Conservation (phyloP, 92 coral and sea anemone genomes). For the Montipora capitata region DNA sequence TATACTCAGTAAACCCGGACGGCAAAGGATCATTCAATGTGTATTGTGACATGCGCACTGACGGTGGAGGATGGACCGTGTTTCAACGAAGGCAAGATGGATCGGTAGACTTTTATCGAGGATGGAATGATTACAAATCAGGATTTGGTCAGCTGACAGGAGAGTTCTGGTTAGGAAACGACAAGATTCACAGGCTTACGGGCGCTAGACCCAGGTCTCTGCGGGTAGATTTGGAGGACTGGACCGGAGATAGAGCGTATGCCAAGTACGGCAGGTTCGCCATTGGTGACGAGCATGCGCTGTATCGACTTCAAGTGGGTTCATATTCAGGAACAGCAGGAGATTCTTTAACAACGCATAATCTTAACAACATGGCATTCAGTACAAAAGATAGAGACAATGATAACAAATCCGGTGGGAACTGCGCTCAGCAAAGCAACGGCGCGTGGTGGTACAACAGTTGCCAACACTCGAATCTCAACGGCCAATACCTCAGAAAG, state of each 20-base stretch:
- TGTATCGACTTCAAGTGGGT: slow-evolving; percentile 67
- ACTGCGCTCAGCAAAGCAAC: slow-evolving; percentile 42
- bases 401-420: background rate
- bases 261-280: slow-evolving; percentile 69
- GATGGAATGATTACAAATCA: slow-evolving; percentile 62
- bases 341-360: slow-evolving; percentile 48
- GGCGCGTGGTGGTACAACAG: slow-evolving; percentile 81
- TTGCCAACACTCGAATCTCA: slow-evolving; percentile 61
- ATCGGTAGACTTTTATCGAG: slow-evolving; percentile 63
- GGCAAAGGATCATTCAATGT: slow-evolving; percentile 63
- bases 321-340: slow-evolving; percentile 81
- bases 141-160: slow-evolving; percentile 72
- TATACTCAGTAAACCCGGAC: slow-evolving; percentile 58
- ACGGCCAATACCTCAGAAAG: slow-evolving; percentile 46
- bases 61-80: slow-evolving; percentile 80
- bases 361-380: slow-evolving; percentile 47
- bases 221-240: slow-evolving; percentile 72
- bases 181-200: slow-evolving; percentile 70
- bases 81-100: slow-evolving; percentile 81
- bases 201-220: slow-evolving; percentile 38
- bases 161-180: slow-evolving; percentile 73
- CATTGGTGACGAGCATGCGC: slow-evolving; percentile 65
- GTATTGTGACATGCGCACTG: slow-evolving; percentile 76
- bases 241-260: slow-evolving; percentile 49
- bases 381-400: slow-evolving; percentile 74